Conservation (phyloP, 2,888 invertebrate species). For the Drosophila suboccidentalis region DNA sequence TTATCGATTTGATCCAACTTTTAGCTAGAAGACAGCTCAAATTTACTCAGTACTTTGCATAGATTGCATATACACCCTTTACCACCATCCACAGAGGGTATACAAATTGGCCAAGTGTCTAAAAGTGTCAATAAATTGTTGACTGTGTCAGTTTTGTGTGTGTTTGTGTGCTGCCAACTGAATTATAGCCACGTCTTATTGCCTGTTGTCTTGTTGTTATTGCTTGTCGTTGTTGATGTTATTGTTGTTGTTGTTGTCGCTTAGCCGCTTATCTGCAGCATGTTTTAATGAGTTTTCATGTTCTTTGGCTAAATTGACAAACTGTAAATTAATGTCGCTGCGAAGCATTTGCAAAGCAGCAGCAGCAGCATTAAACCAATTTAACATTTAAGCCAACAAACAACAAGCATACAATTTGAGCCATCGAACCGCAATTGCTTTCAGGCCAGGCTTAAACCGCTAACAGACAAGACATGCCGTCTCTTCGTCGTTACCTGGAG, state of each 20-base stretch:
- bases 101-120: slow-evolving; percentile 57
- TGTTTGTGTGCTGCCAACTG: slow-evolving; percentile 45
- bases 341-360: slow-evolving; percentile 56
- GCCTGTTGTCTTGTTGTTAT: slow-evolving; percentile 31
- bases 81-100: slow-evolving; percentile 26
- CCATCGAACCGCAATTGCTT: slow-evolving; percentile 37
- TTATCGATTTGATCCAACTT: neutral
- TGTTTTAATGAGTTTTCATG: slow-evolving; percentile 68
- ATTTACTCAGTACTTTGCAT: neutral
- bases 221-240: slow-evolving; percentile 23
- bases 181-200: slow-evolving; percentile 58
- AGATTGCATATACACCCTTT: slow-evolving; percentile 14
- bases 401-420: slow-evolving; percentile 34
- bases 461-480: slow-evolving; percentile 9
- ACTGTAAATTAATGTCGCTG: slow-evolving; percentile 74
- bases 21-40: neutral
- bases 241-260: slow-evolving; percentile 11
- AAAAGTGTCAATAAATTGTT: slow-evolving; percentile 66
- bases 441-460: slow-evolving; percentile 25
- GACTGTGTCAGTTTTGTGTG: slow-evolving; percentile 53
- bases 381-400: slow-evolving; percentile 59
- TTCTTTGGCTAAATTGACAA: slow-evolving; percentile 67
- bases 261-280: slow-evolving; percentile 52
- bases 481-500: slow-evolving; percentile 1
- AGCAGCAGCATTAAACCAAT: slow-evolving; percentile 56